Conservation (phyloP, 2,113 vertebrate genomes). For the Sprattus sprattus region DNA sequence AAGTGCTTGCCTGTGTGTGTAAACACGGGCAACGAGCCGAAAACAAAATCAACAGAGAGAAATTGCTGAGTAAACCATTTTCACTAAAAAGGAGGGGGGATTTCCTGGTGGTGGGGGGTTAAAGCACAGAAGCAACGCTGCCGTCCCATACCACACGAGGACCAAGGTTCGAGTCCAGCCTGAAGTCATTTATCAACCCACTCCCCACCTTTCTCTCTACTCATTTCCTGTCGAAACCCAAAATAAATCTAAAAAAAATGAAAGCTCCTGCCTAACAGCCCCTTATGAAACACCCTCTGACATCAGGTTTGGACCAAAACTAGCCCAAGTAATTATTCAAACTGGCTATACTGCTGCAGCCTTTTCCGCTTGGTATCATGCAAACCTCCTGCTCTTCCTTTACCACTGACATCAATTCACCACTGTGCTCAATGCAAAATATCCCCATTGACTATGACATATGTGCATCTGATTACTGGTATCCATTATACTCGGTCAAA, state of each 20-base stretch:
- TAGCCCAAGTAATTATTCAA: background rate
- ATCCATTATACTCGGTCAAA: background rate
- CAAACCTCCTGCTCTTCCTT: background rate
- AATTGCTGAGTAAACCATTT: slow-evolving; percentile 2
- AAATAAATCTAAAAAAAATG: no score
- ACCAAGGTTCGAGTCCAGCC: no score
- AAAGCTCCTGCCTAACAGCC: background rate
- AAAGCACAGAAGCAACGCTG: no score
- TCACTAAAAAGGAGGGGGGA: background rate
- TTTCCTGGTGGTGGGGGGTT: no score
- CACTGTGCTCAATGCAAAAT: background rate
- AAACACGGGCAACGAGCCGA: background rate
- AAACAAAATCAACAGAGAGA: background rate
- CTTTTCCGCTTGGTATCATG: background rate
- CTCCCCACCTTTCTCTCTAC: no score
- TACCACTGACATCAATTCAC: background rate
- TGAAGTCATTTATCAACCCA: no score
- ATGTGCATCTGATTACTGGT: background rate
- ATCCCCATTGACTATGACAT: background rate
- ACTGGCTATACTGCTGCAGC: background rate
- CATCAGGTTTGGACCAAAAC: background rate
- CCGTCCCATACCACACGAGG: no score
- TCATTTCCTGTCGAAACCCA: no score
- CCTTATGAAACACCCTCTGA: background rate
- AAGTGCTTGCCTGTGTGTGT: background rate